Conservation (phyloP, 1,140 invertebrate genomes). For the Anadara kagoshimensis region DNA sequence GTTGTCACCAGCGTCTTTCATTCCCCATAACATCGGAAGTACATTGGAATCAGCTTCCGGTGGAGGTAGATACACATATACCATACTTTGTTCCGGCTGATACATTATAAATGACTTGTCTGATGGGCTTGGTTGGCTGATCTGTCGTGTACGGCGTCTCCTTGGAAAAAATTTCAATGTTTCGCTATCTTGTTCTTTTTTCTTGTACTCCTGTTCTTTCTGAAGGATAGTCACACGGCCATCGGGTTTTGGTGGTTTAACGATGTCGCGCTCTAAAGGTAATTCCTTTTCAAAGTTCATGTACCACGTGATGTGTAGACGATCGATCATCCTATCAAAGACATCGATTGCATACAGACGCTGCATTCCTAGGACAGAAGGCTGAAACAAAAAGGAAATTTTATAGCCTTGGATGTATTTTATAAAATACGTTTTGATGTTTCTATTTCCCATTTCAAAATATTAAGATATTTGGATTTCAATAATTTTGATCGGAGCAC, state of each 20-base stretch:
- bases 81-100: constrained; percentile 23
- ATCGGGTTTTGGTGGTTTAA: not conserved
- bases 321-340: constrained; percentile 34
- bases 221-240: not conserved
- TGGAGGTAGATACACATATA: constrained; percentile 48
- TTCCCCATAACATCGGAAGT: constrained; percentile 25
- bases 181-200: not conserved
- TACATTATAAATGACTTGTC: constrained; percentile 33
- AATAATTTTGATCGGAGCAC: too few species aligned
- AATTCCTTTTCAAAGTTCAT: constrained; percentile 47
- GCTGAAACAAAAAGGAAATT: constrained; percentile 15
- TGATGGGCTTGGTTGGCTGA: not conserved
- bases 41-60: constrained; percentile 10
- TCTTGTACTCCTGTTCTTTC: not conserved
- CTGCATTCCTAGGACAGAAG: constrained; percentile 46
- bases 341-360: constrained; percentile 55
- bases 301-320: constrained; percentile 47
- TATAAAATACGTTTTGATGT: too few species aligned
- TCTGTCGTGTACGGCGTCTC: not conserved
- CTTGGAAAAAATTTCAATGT: not conserved
- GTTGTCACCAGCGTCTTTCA: constrained; percentile 33
- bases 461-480: too few species aligned
- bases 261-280: not conserved
- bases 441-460: too few species aligned
- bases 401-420: too few species aligned